Evolutionary conservation across 2,113 vertebrate genomes (phyloP).

Genomic region (Helogale parvula): DNA sequence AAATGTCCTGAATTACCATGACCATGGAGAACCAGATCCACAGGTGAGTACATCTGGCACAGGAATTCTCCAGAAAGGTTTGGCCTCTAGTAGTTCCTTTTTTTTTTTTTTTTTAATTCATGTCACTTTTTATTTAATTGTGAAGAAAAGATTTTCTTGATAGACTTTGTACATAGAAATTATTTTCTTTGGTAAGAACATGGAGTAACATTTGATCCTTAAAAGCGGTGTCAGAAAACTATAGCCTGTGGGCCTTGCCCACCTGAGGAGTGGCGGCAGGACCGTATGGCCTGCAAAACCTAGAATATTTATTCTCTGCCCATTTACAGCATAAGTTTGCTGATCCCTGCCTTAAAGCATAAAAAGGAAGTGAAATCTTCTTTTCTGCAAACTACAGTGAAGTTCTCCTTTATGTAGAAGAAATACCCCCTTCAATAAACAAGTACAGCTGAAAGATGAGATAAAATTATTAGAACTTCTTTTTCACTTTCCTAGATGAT

Average conservation of each 20-base stretch:
- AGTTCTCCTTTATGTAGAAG: background rate
- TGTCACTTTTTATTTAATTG: background rate
- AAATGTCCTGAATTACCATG: background rate
- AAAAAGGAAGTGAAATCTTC: background rate
- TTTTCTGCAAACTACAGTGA: background rate
- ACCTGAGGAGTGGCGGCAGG: background rate
- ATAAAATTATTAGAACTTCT: slow-evolving; percentile 12
- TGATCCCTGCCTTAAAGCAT: background rate
- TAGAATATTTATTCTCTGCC: background rate
- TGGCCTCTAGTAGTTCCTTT: background rate
- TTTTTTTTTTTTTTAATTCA: background rate
- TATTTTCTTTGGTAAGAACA: background rate
- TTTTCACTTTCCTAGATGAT: slow-evolving; percentile 89
- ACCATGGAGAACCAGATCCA: background rate
- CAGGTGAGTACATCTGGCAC: background rate
- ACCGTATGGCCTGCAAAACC: background rate
- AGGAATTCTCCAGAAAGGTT: background rate
- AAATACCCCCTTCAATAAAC: background rate
- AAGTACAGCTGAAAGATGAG: background rate
- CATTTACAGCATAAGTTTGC: background rate
- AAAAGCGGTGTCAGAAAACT: background rate
- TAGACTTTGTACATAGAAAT: background rate
- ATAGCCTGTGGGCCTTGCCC: background rate
- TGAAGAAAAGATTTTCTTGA: background rate
- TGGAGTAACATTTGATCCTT: background rate